Percentiles rank a stretch among this genome's conserved stretches.
Evolutionary conservation across 2,888 invertebrate species (phyloP).

Genomic region (Hecatera dysodea): DNA sequence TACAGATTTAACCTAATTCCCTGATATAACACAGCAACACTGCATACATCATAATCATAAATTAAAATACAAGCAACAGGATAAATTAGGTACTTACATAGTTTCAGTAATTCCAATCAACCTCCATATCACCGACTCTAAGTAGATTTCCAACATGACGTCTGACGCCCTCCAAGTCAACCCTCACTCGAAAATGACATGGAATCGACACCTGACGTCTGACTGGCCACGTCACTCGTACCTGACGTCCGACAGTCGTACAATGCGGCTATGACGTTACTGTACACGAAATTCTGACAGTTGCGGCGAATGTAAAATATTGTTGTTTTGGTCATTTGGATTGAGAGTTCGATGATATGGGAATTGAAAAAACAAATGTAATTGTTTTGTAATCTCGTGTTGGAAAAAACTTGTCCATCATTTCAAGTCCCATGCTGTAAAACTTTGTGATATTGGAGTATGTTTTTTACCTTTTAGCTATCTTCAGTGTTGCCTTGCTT

Average conservation of each 20-base stretch:
- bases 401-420: background rate
- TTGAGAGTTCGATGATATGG: conserved; percentile 10
- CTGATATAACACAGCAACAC: too few species aligned
- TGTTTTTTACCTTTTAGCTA: background rate
- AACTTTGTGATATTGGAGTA: background rate
- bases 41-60: too few species aligned
- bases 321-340: conserved; percentile 30
- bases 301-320: conserved; percentile 46
- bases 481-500: background rate
- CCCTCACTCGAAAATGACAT: conserved; percentile 74
- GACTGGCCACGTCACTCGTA: conserved; percentile 76
- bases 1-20: too few species aligned
- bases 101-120: conserved; percentile 21
- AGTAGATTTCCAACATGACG: conserved; percentile 70
- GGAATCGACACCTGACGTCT: conserved; percentile 77
- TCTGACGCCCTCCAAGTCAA: conserved; percentile 67
- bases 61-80: too few species aligned
- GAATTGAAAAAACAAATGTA: background rate
- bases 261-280: conserved; percentile 67
- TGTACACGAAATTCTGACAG: conserved; percentile 48
- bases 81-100: background rate
- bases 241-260: conserved; percentile 66
- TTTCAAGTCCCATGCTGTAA: background rate
- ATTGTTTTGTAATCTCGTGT: background rate
- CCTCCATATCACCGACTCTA: conserved; percentile 46